Base-by-base conservation (phyloP, 2,888 invertebrate species). In the Eremobia ochroleuca region DNA sequence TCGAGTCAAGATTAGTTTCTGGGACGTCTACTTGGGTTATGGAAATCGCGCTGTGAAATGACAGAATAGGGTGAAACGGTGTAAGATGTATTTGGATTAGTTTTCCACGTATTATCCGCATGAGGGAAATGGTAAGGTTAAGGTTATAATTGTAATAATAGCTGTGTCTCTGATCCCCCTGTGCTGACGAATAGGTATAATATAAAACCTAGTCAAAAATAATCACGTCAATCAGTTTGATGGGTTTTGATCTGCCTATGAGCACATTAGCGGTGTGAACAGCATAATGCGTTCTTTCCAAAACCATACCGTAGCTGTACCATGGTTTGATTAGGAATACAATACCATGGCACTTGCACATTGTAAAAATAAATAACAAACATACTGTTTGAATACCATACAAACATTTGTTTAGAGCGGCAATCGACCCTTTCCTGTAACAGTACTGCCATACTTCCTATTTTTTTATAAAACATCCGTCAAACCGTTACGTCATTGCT, bases 1-100 rank as follows among this genome's bases (percentile, higher is more conserved):
- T 74, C 71, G 69, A 65, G 69, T 59, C 85, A 82, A 82, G 82
- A 84, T 86, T 82, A 85, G 85, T 86, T 86, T 82, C 72, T 70
- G 76, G 61, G 25, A 61, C 66, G 68, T 72, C 49, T 76, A 85
- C 85, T 78, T 84, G 86, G 55, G 70, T 76, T 76, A 82, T 73
- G 74, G 75, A 73, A 71, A 79, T 76, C 40, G 37, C 52, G 62
- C 43, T 37, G 37, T 28, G 67, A 64, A 65, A 65, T 83, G n/a
- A 72, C 75, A 61, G 68, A 72, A 59, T 34, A 13, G 49, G 55
- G 71, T 64, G 37, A 69, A 82, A 77, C 71, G 59, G 67, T 82
- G 72, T 46, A 18, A 65, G 43, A 59, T 59, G 52, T 46, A 65
- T 81, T 80, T 37, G 43, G n/a, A 65, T 46, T 76, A 61, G 64